These are phyloP conservation scores for Leucoma salicis DNA, from an alignment of 2,888 invertebrate genomes.

Conservation along the genomic window DNA sequence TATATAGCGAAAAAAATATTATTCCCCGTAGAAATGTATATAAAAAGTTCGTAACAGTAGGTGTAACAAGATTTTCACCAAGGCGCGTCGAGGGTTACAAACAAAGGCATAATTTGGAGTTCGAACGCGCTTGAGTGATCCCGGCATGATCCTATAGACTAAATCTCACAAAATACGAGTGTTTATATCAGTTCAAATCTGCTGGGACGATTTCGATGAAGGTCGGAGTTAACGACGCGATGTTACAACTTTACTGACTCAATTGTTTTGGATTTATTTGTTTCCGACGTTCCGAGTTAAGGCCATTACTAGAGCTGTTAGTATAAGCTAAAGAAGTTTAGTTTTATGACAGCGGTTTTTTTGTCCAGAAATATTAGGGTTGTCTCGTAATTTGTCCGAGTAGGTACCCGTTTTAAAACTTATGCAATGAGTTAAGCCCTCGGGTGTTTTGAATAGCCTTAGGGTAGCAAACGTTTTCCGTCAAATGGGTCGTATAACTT, in stretches of 20 bases:
- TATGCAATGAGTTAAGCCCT: slow-evolving; percentile 32
- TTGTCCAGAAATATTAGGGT: slow-evolving; percentile 8
- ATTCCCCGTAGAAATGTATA: too few relatives aligned
- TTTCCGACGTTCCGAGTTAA: slow-evolving; percentile 16
- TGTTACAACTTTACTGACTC: slow-evolving; percentile 45
- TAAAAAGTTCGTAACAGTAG: slow-evolving; percentile 49
- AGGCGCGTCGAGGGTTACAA: slow-evolving; percentile 50
- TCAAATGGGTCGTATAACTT: slow-evolving; percentile 9
- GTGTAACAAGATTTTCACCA: slow-evolving; percentile 53
- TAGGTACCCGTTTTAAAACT: slow-evolving; percentile 26
- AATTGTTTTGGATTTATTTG: slow-evolving; percentile 48
- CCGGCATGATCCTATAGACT: slow-evolving; percentile 48
- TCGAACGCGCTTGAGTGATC: slow-evolving; percentile 57
- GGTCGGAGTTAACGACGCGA: slow-evolving; percentile 44
- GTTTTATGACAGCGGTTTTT: slow-evolving; percentile 3
- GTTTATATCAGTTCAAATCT: slow-evolving; percentile 58
- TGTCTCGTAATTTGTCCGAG: slow-evolving; percentile 14
- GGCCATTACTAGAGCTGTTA: slow-evolving; percentile 31
- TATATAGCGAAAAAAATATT: too few relatives aligned
- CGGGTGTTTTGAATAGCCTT: slow-evolving; percentile 24
- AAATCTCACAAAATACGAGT: slow-evolving; percentile 53
- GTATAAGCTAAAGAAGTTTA: slow-evolving; percentile 21
- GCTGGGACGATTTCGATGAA: slow-evolving; percentile 45
- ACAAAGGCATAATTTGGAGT: slow-evolving; percentile 62
- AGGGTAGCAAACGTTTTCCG: slow-evolving; percentile 8